Evolutionary conservation across 2,888 invertebrate genomes (phyloP).

Genomic region (Oscheius sp.): DNA sequence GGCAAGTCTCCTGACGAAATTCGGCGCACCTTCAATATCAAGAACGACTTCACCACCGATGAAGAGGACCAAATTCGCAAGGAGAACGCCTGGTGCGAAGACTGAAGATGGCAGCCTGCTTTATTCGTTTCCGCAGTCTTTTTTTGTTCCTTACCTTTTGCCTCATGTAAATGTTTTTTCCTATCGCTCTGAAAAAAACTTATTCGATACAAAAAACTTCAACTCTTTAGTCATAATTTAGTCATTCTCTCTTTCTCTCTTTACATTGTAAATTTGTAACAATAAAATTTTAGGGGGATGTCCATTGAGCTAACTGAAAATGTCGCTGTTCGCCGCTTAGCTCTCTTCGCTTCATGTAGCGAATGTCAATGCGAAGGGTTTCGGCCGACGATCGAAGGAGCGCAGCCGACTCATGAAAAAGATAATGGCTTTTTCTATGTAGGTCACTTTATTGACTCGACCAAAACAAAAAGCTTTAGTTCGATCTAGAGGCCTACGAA

Average conservation of each 20-base stretch:
- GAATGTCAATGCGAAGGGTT: conserved; percentile 15
- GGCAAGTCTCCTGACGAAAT: conserved; percentile 76
- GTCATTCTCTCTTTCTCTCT: neutral
- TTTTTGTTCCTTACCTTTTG: neutral
- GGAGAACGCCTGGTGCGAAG: conserved; percentile 69
- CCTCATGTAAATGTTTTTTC: neutral
- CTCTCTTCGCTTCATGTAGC: conserved; percentile 8
- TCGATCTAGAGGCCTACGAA: neutral
- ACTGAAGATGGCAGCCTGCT: conserved; percentile 41
- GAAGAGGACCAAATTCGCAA: conserved; percentile 83
- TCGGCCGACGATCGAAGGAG: conserved; percentile 17
- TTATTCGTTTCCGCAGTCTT: neutral
- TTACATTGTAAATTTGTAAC: conserved; percentile 7
- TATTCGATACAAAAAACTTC: too few species aligned
- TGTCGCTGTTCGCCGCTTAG: neutral
- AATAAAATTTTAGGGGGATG: conserved; percentile 14
- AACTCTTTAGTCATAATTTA: too few species aligned
- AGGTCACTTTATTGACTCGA: neutral
- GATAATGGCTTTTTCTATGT: conserved; percentile 20
- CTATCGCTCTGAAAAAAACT: neutral
- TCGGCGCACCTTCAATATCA: conserved; percentile 75
- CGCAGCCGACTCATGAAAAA: neutral
- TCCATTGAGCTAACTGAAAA: neutral
- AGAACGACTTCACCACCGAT: conserved; percentile 78
- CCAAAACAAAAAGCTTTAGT: neutral